Evolutionary conservation across 2,888 invertebrate genomes (phyloP), one percentile per base, ranked within the genome.

Genomic region (Ptychoptera albimana): DNA sequence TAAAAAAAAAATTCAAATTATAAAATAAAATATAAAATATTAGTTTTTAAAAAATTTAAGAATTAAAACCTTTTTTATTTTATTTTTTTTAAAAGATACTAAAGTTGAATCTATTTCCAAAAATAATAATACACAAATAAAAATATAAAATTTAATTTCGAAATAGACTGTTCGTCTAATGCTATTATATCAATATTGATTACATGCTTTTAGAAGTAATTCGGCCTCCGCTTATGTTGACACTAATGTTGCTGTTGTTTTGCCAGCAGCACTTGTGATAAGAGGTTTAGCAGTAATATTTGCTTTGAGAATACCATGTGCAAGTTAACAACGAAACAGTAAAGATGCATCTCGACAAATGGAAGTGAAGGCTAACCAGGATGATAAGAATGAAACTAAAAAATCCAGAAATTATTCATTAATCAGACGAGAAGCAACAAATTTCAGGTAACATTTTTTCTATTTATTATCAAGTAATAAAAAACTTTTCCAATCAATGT

Each of bases 401-500:
- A 57, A 88, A 88, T 66, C 89, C 89, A 0, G 89, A 89, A 60
- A 84, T 89, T 43, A 87, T 89, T 55, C 88, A 88, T 0, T 86
- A 87, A 55, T 79, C 83, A 53, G 75, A 79, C 44, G 81, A 82
- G n/a, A n/a, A n/a, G n/a, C 55, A 67, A 70, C 50, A 68, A 67
- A 57, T 70, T 69, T 50, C 65, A 64, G 55, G 67, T 65, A 54
- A 51, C 50, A 41, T 38, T 16, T 16, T 3, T 23, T 23, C 7
- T n/a, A n/a, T n/a, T n/a, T n/a, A n/a, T n/a, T n/a, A 38, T 43
- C 12, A 37, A 14, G 8, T 14, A 37, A 11, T 42, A 29, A 42
- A 37, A 23, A 23, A 23, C 23, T 23, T 23, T 7, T 7, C 7
- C 23, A 23, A 23, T 23, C 23, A 23, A 23, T 23, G 7, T 23